phyloP scores from a whole-genome alignment of 37 sponge, comb jelly and placozoan species.

The Oscarella lobularis region DNA sequence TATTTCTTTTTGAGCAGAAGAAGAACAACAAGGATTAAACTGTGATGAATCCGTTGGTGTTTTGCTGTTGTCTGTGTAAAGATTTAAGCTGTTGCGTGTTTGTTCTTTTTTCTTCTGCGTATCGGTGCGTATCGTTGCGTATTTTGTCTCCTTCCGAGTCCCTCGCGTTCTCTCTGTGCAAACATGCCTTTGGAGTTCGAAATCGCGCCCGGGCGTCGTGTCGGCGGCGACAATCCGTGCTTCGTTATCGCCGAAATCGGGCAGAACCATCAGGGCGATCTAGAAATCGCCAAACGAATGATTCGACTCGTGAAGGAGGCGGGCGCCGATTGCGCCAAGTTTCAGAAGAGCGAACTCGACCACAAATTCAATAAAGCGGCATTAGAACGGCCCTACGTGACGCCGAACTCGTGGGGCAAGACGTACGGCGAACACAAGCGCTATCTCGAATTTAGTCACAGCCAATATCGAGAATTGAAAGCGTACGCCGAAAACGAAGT shows the following conservation, averaged over 20 bases:
- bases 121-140: no score
- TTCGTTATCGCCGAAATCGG: not conserved
- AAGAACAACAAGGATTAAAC: no score
- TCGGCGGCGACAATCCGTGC: conserved; percentile 1
- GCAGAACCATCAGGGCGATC: not conserved
- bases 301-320: not conserved
- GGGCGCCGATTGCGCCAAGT: not conserved
- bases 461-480: not conserved
- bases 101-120: no score
- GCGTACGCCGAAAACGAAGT: not conserved
- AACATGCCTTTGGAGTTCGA: not conserved
- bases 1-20: no score
- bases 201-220: not conserved
- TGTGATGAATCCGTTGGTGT: no score
- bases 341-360: conserved; percentile 2
- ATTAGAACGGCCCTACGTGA: not conserved
- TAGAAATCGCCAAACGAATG: not conserved
- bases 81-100: no score
- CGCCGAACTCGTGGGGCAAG: not conserved
- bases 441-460: not conserved
- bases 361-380: not conserved
- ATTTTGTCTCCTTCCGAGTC: no score
- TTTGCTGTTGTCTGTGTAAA: no score
- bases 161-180: no score
- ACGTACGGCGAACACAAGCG: not conserved